These are phyloP conservation scores for Ceratosolen solmsi DNA, from an alignment of 1,140 invertebrate species.

Conservation along the genomic window DNA sequence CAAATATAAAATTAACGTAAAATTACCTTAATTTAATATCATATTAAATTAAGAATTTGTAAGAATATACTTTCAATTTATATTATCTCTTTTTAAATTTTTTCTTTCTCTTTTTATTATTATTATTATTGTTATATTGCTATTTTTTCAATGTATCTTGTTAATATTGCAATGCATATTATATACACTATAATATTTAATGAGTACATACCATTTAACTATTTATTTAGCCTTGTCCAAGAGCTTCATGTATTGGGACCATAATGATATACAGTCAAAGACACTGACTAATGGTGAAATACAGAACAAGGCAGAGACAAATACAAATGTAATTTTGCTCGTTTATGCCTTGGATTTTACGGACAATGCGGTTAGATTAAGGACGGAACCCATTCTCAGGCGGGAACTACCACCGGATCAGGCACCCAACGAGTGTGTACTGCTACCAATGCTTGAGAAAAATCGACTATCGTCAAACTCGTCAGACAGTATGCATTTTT, in stretches of 20 bases:
- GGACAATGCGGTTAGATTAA: conserved; percentile 74
- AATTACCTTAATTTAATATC: no score
- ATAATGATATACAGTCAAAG: conserved; percentile 64
- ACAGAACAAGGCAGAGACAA: conserved; percentile 54
- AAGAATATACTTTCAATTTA: no score
- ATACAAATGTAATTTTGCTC: conserved; percentile 69
- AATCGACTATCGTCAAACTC: conserved; percentile 7
- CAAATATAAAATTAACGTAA: no score
- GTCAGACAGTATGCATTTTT: not conserved
- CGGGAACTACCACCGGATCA: conserved; percentile 78
- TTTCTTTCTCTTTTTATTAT: no score
- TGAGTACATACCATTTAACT: no score
- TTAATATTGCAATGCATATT: no score
- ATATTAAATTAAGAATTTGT: no score
- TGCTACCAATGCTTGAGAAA: conserved; percentile 77
- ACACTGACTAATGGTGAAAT: conserved; percentile 64
- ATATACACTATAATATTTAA: no score
- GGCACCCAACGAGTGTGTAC: conserved; percentile 79
- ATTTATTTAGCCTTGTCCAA: conserved; percentile 61
- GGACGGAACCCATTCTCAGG: conserved; percentile 77
- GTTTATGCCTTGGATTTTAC: conserved; percentile 77
- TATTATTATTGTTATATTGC: no score
- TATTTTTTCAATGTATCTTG: no score
- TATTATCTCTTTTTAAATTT: no score
- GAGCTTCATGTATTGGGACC: conserved; percentile 71